Conservation (phyloP, 2,888 invertebrate species). For the Ichneumon xanthorius region DNA sequence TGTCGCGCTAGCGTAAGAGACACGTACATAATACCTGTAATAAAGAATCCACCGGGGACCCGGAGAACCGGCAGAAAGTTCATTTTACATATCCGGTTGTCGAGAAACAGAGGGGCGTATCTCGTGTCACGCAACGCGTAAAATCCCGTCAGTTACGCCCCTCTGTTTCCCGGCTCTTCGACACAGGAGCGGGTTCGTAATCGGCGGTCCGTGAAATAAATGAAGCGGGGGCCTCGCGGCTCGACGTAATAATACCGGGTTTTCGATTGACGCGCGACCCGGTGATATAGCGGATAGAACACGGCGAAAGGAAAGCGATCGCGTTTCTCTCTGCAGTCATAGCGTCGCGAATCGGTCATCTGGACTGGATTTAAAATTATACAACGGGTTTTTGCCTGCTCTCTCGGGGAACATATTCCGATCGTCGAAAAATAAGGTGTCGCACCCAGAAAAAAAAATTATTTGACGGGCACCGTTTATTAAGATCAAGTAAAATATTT, state of each 20-base stretch:
- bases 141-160: not conserved
- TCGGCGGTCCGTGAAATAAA: constrained; percentile 63
- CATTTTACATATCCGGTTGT: constrained; percentile 44
- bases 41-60: constrained; percentile 1
- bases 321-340: constrained; percentile 53
- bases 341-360: constrained; percentile 68
- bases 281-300: constrained; percentile 9
- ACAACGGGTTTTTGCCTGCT: constrained; percentile 60
- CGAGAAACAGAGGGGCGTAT: not conserved
- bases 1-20: constrained; percentile 12
- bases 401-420: constrained; percentile 39
- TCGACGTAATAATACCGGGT: constrained; percentile 60
- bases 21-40: constrained; percentile 29
- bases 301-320: constrained; percentile 67
- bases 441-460: no score
- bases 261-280: constrained; percentile 38
- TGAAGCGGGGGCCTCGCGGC: constrained; percentile 57
- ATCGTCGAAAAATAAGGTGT: constrained; percentile 11
- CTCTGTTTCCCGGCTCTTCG: not conserved
- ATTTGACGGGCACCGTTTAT: no score
- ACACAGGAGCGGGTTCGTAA: constrained; percentile 12
- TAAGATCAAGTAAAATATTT: no score
- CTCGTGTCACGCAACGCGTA: not conserved
- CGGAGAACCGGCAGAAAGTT: constrained; percentile 26
- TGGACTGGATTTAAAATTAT: constrained; percentile 56